Base-by-base conservation (phyloP, 2,113 vertebrate species). In the human (Homo sapiens) region DNA sequence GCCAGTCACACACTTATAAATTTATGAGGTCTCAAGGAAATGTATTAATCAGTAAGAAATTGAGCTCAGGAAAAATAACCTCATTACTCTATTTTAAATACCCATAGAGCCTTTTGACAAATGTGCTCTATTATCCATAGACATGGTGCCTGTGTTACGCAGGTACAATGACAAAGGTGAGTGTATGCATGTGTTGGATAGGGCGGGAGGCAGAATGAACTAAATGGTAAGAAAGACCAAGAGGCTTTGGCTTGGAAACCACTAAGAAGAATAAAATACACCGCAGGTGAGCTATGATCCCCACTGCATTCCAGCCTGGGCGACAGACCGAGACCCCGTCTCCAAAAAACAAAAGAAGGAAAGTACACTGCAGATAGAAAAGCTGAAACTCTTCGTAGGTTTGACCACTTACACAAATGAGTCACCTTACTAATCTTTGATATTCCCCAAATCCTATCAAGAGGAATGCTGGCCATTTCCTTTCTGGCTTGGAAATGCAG, bases 21-120 rank as follows among this genome's bases (percentile, higher is more conserved):
- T 97, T 70, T 70, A 72, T 8, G 78, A 84, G 82, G 59, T 75
- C 45, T 97, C 25, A 89, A 95, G 40, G 82, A 93, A 96, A 87
- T 70, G 22, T 35, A 93, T 30, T 23, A 78, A 66, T 66, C 80
- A 94, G 13, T 68, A 90, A 94, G 75, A 93, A 76, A 89, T 52
- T 5, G 7, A 88, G 45, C 66, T 16, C 52, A 86, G 88, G 70
- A 66, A 70, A 83, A 64, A 86, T 59, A 80, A 40, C 81, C 38
- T 91, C 38, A 18, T 64, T 73, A 16, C n/a, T 91, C 23, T 50
- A 32, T 78, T 70, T 55, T 43, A 93, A 87, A 57, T 68, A 55
- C 13, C 23, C 48, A 43, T 17, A 61, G 66, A 93, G 12, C 40
- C 48, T 91, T 83, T 91, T 82, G 50, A 66, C 72, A 94, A 72